Evolutionary conservation across 2,888 invertebrate genomes (phyloP).

Genomic region (Nesidiocoris tenuis): DNA sequence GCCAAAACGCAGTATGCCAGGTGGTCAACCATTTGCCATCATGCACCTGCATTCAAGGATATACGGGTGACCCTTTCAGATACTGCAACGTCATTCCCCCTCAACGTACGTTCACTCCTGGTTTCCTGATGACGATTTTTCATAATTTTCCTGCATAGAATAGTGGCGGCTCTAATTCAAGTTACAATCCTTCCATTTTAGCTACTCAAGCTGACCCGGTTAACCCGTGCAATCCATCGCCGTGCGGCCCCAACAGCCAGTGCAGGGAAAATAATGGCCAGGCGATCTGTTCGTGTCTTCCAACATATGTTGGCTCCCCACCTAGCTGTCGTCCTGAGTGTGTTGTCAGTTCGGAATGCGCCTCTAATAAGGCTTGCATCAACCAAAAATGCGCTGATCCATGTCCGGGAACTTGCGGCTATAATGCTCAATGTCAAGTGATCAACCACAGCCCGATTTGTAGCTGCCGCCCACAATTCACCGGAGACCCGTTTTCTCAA

Average conservation of each 20-base stretch:
- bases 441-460: slow-evolving; percentile 80
- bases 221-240: slow-evolving; percentile 64
- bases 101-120: slow-evolving; percentile 45
- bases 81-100: slow-evolving; percentile 55
- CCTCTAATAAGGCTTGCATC: slow-evolving; percentile 72
- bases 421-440: slow-evolving; percentile 75
- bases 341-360: slow-evolving; percentile 77
- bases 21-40: slow-evolving; percentile 59
- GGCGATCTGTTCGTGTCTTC: slow-evolving; percentile 70
- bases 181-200: slow-evolving; percentile 23
- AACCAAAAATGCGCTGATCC: slow-evolving; percentile 79
- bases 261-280: slow-evolving; percentile 62
- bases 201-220: slow-evolving; percentile 49
- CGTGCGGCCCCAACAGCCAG: slow-evolving; percentile 65
- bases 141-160: background rate
- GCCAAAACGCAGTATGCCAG: slow-evolving; percentile 58
- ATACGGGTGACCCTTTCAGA: slow-evolving; percentile 56
- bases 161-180: background rate
- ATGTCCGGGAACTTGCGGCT: slow-evolving; percentile 77
- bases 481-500: slow-evolving; percentile 80
- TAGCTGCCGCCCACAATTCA: slow-evolving; percentile 71
- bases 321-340: slow-evolving; percentile 77
- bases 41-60: slow-evolving; percentile 57
- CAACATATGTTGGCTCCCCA: slow-evolving; percentile 67
- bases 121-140: no score